Evolutionary conservation across 2,797 vertebrate species (phyloP).

Genomic region (Channallabes apus): DNA sequence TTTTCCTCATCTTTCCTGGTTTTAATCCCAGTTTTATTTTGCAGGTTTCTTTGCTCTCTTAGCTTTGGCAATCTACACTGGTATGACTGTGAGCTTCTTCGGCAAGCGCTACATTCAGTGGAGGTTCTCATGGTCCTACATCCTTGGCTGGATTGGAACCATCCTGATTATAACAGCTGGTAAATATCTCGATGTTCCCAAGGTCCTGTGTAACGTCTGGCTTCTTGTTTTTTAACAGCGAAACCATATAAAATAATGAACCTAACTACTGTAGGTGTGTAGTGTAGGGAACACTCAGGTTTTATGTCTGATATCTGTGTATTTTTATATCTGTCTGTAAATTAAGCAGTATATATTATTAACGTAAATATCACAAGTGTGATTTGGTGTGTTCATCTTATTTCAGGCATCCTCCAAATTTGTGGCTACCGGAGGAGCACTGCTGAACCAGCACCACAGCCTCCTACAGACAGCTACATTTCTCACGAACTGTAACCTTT

Average conservation of each 20-base stretch:
- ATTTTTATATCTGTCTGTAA: neutral
- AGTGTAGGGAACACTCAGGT: neutral
- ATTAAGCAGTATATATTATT: neutral
- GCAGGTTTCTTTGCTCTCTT: conserved; percentile 81
- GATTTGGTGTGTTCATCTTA: neutral
- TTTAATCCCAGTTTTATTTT: conserved; percentile 29
- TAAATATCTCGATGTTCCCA: conserved; percentile 54
- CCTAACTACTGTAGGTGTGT: neutral
- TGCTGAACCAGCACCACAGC: conserved; percentile 64
- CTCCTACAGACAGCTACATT: conserved; percentile 65
- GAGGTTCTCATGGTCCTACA: conserved; percentile 87
- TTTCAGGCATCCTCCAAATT: conserved; percentile 72
- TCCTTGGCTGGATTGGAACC: conserved; percentile 81
- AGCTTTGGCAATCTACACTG: conserved; percentile 80
- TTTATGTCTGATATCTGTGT: no score
- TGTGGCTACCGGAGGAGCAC: conserved; percentile 71
- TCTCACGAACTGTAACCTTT: neutral
- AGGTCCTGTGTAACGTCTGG: neutral
- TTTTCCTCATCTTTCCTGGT: neutral
- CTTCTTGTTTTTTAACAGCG: neutral
- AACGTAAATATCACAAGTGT: neutral
- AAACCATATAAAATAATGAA: neutral
- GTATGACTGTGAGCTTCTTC: conserved; percentile 78
- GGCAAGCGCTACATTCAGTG: conserved; percentile 79
- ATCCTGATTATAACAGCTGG: conserved; percentile 78